A percentile compares a stretch with the other conserved stretches of the same genome.
phyloP scores from a whole-genome alignment of 2,797 vertebrate species.

The Gambusia yucatana region DNA sequence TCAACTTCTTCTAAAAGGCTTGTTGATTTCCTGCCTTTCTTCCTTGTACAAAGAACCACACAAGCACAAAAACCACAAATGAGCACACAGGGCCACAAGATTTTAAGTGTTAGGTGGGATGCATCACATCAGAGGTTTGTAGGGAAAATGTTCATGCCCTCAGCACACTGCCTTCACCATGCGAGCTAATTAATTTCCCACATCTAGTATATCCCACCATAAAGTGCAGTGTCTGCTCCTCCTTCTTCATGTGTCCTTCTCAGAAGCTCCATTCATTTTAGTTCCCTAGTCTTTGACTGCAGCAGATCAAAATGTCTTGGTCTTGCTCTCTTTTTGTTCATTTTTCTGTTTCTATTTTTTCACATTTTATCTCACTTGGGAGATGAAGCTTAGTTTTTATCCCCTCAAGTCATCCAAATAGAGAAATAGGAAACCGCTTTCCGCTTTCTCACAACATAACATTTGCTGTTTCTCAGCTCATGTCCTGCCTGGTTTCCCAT shows the following conservation, averaged over 20 bases:
- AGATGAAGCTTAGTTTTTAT: constrained; percentile 11
- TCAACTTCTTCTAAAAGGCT: constrained; percentile 40
- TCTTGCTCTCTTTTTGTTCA: not conserved
- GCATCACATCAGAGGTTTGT: constrained; percentile 63
- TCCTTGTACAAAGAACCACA: constrained; percentile 7
- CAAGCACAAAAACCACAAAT: constrained; percentile 22
- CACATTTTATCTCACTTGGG: constrained; percentile 17
- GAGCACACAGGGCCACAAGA: constrained; percentile 40
- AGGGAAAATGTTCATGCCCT: constrained; percentile 58
- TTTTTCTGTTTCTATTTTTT: not conserved
- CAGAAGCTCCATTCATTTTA: constrained; percentile 57
- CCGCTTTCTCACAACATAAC: constrained; percentile 48
- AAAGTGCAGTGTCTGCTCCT: constrained; percentile 72
- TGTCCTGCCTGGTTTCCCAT: constrained; percentile 31
- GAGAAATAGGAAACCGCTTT: constrained; percentile 17
- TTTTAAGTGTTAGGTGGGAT: constrained; percentile 62
- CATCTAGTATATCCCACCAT: constrained; percentile 74
- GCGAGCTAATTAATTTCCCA: constrained; percentile 78
- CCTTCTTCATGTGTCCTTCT: constrained; percentile 51
- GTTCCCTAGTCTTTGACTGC: constrained; percentile 62
- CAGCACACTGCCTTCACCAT: constrained; percentile 51
- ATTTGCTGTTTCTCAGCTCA: constrained; percentile 43
- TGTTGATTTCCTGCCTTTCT: constrained; percentile 40
- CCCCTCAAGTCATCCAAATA: constrained; percentile 20
- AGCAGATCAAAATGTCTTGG: constrained; percentile 61